phyloP scores from a whole-genome alignment of 1,140 invertebrate species.

The Heliconius himera region DNA sequence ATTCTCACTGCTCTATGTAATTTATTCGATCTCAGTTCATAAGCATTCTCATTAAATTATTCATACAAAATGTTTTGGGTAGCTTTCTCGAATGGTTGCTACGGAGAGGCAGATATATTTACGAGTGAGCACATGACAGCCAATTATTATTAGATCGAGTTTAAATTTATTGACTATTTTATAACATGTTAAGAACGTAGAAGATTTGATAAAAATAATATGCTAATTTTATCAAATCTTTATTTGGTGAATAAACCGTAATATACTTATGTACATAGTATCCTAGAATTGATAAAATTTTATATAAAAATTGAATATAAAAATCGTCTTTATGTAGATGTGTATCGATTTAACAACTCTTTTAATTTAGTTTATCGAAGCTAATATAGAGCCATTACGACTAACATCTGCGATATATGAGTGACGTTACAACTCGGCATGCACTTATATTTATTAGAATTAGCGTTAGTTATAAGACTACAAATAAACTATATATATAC shows the following conservation, averaged over 20 bases:
- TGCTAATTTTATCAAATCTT: not conserved
- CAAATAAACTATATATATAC: not conserved
- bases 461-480: not conserved
- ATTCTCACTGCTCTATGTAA: not conserved
- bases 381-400: not conserved
- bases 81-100: slow-evolving; percentile 36
- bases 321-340: not conserved
- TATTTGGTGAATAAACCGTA: not conserved
- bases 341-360: not conserved
- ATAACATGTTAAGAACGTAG: not conserved
- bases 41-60: slow-evolving; percentile 3
- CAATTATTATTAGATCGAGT: slow-evolving; percentile 12
- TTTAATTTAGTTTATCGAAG: not conserved
- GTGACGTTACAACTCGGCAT: not conserved
- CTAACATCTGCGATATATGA: not conserved
- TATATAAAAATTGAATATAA: slow-evolving; percentile 7
- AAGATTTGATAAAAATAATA: not conserved
- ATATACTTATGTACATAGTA: slow-evolving; percentile 3
- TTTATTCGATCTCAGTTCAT: slow-evolving; percentile 23
- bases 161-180: slow-evolving; percentile 10
- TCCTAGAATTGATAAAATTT: slow-evolving; percentile 12
- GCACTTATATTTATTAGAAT: not conserved
- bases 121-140: slow-evolving; percentile 11
- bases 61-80: slow-evolving; percentile 16
- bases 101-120: not conserved